Conservation (phyloP, 2,888 invertebrate genomes). For the Torymus aiolomorphi region DNA sequence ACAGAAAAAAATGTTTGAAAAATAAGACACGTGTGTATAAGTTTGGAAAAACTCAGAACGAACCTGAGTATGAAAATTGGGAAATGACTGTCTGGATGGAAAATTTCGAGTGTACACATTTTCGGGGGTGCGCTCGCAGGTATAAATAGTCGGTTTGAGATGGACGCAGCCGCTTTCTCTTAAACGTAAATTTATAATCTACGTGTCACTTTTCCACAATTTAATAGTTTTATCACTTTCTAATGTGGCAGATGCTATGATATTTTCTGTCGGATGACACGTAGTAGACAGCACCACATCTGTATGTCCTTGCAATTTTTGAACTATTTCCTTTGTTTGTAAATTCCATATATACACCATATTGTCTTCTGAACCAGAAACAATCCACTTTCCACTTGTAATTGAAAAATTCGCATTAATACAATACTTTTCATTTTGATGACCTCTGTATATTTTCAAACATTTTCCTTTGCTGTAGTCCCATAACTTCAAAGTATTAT, state of each 20-base stretch:
- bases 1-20: too few species aligned
- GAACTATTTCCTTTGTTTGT: conserved; percentile 99
- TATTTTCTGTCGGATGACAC: conserved; percentile 99
- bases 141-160: too few species aligned
- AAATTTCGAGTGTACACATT: too few species aligned
- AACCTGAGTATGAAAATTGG: too few species aligned
- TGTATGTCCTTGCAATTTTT: conserved; percentile 96
- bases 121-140: too few species aligned
- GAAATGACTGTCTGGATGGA: too few species aligned
- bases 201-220: conserved; percentile 98
- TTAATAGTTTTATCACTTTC: conserved; percentile 99
- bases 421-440: conserved; percentile 99
- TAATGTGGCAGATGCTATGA: conserved; percentile 98
- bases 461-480: conserved; percentile 99
- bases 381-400: conserved; percentile 99
- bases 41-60: too few species aligned
- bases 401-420: conserved; percentile 99
- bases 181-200: conserved; percentile 69
- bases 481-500: conserved; percentile 99
- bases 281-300: conserved; percentile 97
- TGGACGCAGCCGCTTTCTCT: too few species aligned
- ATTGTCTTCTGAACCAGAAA: conserved; percentile 99
- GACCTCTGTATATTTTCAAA: conserved; percentile 97
- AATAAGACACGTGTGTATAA: too few species aligned
- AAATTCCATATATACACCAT: conserved; percentile 99